phyloP scores from a whole-genome alignment of 2,113 vertebrate species.

The Panthera tigris region DNA sequence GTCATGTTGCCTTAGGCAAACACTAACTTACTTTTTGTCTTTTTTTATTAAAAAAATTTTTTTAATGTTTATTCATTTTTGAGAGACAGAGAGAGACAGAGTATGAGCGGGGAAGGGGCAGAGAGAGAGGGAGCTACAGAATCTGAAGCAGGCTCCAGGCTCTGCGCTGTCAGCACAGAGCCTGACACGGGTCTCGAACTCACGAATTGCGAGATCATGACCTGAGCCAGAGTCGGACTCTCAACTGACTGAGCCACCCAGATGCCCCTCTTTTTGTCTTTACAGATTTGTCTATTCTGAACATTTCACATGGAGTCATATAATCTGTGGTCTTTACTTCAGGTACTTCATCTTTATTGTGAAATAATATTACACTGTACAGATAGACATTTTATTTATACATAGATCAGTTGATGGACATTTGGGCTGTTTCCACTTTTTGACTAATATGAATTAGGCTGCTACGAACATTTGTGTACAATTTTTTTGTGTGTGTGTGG shows the following conservation, averaged over 20 bases:
- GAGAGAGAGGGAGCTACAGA: too few relatives aligned
- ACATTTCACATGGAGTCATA: conserved; percentile 15
- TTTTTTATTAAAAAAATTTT: neutral
- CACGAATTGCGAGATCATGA: too few relatives aligned
- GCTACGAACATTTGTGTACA: neutral
- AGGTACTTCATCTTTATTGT: neutral
- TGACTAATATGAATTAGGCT: conserved; percentile 14
- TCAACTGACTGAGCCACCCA: too few relatives aligned
- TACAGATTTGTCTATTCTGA: neutral
- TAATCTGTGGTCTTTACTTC: neutral
- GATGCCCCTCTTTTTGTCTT: neutral
- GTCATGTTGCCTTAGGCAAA: neutral
- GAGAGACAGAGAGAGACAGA: too few relatives aligned
- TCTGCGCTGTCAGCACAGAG: too few relatives aligned
- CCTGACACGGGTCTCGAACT: too few relatives aligned
- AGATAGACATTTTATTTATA: conserved; percentile 9
- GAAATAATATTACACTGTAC: conserved; percentile 18
- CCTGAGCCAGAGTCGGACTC: too few relatives aligned
- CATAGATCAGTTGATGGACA: neutral
- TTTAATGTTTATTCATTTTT: too few relatives aligned
- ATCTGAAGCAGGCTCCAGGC: too few relatives aligned
- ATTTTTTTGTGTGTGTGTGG: conserved; percentile 7
- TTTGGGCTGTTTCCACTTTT: conserved; percentile 35
- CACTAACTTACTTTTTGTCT: neutral
- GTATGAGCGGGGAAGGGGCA: too few relatives aligned